Evolutionary conservation across 2,888 invertebrate species (phyloP).

Genomic region (Reticulitermes lucifugus): DNA sequence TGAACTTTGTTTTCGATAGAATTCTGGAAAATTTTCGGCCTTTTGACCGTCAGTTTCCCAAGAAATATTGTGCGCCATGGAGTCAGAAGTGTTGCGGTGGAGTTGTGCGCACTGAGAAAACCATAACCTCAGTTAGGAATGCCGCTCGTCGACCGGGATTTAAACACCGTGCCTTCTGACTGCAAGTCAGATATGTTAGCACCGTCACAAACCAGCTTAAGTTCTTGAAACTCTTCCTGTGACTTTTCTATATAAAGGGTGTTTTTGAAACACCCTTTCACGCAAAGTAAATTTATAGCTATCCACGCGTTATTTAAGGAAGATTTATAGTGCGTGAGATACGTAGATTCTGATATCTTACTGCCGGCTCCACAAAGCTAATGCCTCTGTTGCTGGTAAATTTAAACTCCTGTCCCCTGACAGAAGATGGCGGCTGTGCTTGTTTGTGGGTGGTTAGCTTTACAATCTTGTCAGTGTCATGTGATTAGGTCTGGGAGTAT

Average conservation of each 20-base stretch:
- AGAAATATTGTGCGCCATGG: too few relatives aligned
- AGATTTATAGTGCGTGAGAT: background rate
- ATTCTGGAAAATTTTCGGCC: too few relatives aligned
- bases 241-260: background rate
- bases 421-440: background rate
- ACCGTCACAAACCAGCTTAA: too few relatives aligned
- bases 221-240: too few relatives aligned
- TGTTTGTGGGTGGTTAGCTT: constrained; percentile 5
- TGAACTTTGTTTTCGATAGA: too few relatives aligned
- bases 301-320: background rate
- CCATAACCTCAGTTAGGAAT: too few relatives aligned
- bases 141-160: too few relatives aligned
- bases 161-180: too few relatives aligned
- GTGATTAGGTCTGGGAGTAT: background rate
- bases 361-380: constrained; percentile 2
- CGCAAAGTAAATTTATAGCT: background rate
- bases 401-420: constrained; percentile 1
- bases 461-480: constrained; percentile 12
- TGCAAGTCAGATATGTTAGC: too few relatives aligned
- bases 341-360: background rate
- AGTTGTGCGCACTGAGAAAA: too few relatives aligned
- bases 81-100: too few relatives aligned
- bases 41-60: too few relatives aligned
- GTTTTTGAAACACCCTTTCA: constrained; percentile 9
- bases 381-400: background rate